Base-by-base conservation (phyloP, 1,140 invertebrate species). In the Lordiphosa stackelbergi region DNA sequence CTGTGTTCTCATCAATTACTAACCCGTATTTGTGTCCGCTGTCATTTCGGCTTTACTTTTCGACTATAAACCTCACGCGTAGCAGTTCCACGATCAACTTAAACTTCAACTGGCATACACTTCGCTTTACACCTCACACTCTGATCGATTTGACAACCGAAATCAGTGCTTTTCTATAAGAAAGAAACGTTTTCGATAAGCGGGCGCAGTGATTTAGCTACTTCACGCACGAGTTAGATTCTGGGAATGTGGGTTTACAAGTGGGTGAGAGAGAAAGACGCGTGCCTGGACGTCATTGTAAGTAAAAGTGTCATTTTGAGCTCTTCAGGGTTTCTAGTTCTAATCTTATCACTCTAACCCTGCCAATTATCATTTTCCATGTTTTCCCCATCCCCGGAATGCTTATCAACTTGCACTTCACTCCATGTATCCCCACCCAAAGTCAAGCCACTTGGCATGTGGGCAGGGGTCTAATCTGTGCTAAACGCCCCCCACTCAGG, bases 131-230 rank as follows among this genome's bases (percentile, higher is more conserved):
- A 81, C 75, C 71, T 81, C 28, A 47, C 49, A 38, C 35, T 42
- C 35, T 38, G 38, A 41, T 35, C 40, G 51, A 53, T 52, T 54
- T 53, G 53, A 48, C 48, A 48, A 10, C 22, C 22, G 16, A 59
- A 78, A 79, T 74, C 70, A 81, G 53, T 0, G 48, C 66, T 73
- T 69, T 62, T 51, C 41, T 58, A 64, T 59, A 53, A 60, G 24
- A 46, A 60, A 31, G 7, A 34, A 46, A 60, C 55, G 64, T 53
- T 68, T 68, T 53, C 13, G 65, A 68, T 66, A 66, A 52, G 34
- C 37, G 24, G 11, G 11, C 43, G 22, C 43, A 45, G 43, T 28
- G 22, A 45, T 45, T 28, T 28, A 45, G 22, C 31, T 22, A 45
- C n/a, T 31, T 24, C 43, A 12, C 24, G 9, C 43, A 46, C 28